Percentiles rank a stretch among this genome's conserved stretches.
Conservation (phyloP, 2,797 vertebrate genomes). For the Chrysolophus pictus region DNA sequence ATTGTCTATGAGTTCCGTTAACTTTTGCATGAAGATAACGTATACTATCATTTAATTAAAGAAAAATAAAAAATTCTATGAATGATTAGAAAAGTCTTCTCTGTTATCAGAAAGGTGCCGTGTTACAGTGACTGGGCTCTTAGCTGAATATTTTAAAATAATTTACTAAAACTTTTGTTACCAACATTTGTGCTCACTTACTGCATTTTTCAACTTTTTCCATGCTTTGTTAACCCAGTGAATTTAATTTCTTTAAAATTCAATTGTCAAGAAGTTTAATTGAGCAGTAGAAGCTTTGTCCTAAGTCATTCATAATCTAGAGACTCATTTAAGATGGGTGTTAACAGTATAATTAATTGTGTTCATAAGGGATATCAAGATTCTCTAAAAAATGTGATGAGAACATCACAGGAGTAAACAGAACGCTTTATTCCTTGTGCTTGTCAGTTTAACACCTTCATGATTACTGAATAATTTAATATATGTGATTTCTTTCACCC, state of each 20-base stretch:
- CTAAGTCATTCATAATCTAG: not conserved
- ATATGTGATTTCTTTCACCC: not conserved
- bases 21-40: not conserved
- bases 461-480: not conserved
- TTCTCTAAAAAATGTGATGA: not conserved
- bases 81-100: not conserved
- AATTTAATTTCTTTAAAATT: constrained; percentile 12
- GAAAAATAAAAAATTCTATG: not conserved
- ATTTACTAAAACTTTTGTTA: not conserved
- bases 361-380: not conserved
- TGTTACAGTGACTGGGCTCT: not conserved
- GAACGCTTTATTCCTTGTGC: not conserved
- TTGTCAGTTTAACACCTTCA: not conserved
- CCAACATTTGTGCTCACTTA: not conserved
- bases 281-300: not conserved
- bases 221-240: not conserved
- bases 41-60: not conserved
- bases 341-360: not conserved
- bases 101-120: not conserved
- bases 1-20: not conserved
- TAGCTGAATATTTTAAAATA: not conserved
- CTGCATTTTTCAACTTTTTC: not conserved
- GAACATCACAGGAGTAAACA: not conserved
- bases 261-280: not conserved
- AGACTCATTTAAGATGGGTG: not conserved